Percentiles rank a stretch among this genome's conserved stretches.
phyloP scores from a whole-genome alignment of 1,140 invertebrate genomes.

The Littorina saxatilis region DNA sequence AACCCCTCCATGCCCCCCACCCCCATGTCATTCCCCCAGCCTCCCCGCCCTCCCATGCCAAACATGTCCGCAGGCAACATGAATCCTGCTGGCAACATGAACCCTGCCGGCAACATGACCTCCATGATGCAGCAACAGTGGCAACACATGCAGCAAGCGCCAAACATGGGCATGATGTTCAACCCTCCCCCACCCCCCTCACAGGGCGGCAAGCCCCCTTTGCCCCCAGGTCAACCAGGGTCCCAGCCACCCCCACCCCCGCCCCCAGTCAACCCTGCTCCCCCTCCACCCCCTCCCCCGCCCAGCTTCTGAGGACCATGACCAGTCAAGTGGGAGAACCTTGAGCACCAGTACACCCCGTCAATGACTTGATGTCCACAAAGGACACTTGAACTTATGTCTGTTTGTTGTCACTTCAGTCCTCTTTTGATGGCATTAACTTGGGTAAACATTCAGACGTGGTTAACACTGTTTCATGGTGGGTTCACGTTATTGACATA shows the following conservation, averaged over 20 bases:
- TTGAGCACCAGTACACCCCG: background rate
- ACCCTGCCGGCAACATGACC: background rate
- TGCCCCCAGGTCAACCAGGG: background rate
- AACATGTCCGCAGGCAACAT: background rate
- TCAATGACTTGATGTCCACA: background rate
- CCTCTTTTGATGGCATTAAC: no score
- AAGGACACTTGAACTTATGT: no score
- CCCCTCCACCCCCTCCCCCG: slow-evolving; percentile 28
- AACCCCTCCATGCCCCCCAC: background rate
- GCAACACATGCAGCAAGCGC: slow-evolving; percentile 18
- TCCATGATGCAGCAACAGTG: slow-evolving; percentile 31
- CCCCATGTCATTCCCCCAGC: slow-evolving; percentile 5
- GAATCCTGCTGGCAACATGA: background rate
- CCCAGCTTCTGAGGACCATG: background rate
- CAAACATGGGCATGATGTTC: slow-evolving; percentile 32
- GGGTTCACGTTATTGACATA: no score
- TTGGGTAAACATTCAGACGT: no score
- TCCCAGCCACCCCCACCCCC: slow-evolving; percentile 25
- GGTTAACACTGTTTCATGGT: no score
- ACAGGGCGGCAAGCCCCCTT: background rate
- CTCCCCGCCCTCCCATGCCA: background rate
- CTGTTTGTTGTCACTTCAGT: no score
- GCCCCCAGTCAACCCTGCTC: background rate
- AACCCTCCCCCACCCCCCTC: slow-evolving; percentile 24
- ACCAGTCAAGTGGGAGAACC: background rate